Base-by-base conservation (phyloP, 2,797 vertebrate species). In the Neosilurus mollespiculum region DNA sequence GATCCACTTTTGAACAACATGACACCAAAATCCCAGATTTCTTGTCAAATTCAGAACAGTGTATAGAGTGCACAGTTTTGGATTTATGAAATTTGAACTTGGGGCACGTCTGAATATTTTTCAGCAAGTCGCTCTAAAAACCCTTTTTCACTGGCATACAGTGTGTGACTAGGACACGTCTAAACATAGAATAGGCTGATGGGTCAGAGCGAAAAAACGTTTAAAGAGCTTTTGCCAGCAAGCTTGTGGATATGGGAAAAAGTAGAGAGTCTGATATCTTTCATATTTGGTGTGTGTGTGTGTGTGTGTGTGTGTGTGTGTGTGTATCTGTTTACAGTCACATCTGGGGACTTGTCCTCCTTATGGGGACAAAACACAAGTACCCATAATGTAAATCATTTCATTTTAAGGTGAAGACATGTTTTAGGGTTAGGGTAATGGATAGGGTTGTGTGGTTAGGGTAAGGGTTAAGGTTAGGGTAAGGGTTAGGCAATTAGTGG, bases 151-250 rank as follows among this genome's bases (percentile, higher is more conserved):
- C 43, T 34, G 65, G 78, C 10, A 9, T 43, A 20, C 22, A 16
- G 12, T 51, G 24, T 26, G 59, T 54, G 53, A 56, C 4, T 65
- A 66, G 70, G 30, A 72, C 61, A 49, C 69, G 15, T 37, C 53
- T 85, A 73, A 81, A 83, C 49, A 85, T 20, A 65, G 59, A 83
- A 37, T 10, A 43, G 64, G 37, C 22, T 76, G 7, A 66, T 58
- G 62, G 61, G 22, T 67, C 34, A 62, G 66, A 64, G 66, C 37
- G 24, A 16, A 26, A 16, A 71, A 16, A 71, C 56, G 66, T 71
- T 62, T n/a, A 53, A 70, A 53, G 37, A 20, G 16, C 20, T 61
- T 77, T 62, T 56, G 51, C 53, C 59, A 70, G 56, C 64, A 26
- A 7, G 18, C 64, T 30, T 51, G 4, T 51, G 53, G 49, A 30